Evolutionary conservation across 1,140 invertebrate species (phyloP).

Genomic region (Drosophila sturtevanti): DNA sequence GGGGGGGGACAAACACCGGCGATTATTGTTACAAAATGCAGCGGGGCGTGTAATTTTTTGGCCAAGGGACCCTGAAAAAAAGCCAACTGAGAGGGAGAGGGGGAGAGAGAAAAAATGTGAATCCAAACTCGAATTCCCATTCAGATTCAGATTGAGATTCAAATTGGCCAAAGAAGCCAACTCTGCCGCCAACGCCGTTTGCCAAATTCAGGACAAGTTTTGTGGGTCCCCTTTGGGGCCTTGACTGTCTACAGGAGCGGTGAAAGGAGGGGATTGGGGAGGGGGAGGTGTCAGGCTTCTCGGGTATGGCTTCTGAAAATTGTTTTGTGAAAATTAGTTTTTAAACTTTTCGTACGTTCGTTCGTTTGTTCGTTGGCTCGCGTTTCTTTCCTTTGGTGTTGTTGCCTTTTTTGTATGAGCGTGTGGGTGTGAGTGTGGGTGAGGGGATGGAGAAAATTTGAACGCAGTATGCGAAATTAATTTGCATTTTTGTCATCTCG

Average conservation of each 20-base stretch:
- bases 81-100: not conserved
- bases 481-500: slow-evolving; percentile 69
- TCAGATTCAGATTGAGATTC: slow-evolving; percentile 61
- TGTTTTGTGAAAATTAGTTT: slow-evolving; percentile 81
- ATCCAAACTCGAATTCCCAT: slow-evolving; percentile 48
- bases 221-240: not conserved
- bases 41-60: slow-evolving; percentile 71
- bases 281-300: not conserved
- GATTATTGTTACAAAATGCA: slow-evolving; percentile 79
- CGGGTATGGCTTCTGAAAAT: slow-evolving; percentile 60
- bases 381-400: slow-evolving; percentile 30
- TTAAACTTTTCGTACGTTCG: slow-evolving; percentile 64
- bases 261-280: not conserved
- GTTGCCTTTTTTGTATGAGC: not conserved
- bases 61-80: slow-evolving; percentile 47
- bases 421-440: slow-evolving; percentile 1
- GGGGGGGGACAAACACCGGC: slow-evolving; percentile 63
- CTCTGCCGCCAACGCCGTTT: not conserved
- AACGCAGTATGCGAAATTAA: slow-evolving; percentile 73
- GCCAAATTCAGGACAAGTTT: slow-evolving; percentile 3
- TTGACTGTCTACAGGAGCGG: slow-evolving; percentile 21
- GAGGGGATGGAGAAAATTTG: slow-evolving; percentile 52
- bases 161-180: slow-evolving; percentile 67
- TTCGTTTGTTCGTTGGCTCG: slow-evolving; percentile 47
- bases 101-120: slow-evolving; percentile 47